These are phyloP conservation scores for Neotoma lepida DNA, from an alignment of 2,113 vertebrate genomes.

Conservation along the genomic window DNA sequence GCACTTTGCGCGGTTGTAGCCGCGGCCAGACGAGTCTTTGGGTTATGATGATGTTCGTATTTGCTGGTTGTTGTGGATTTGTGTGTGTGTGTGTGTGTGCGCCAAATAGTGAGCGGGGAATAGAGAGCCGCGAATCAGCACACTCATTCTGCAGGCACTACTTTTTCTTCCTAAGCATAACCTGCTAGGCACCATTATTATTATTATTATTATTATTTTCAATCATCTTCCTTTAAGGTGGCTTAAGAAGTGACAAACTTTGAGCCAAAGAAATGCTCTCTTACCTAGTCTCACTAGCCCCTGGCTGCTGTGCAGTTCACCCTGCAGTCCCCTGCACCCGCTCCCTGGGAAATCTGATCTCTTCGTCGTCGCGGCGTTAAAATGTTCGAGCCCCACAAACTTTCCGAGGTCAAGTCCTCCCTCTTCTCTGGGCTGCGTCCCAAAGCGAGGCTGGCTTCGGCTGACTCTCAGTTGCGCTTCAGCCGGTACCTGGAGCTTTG, in stretches of 20 bases:
- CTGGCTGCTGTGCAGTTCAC: neutral
- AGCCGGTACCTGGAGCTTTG: neutral
- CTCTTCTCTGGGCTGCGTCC: neutral
- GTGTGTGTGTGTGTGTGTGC: slow-evolving; percentile 11
- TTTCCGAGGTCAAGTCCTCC: slow-evolving; percentile 51
- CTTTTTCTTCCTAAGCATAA: neutral
- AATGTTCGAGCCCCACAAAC: slow-evolving; percentile 45
- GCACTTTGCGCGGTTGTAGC: slow-evolving; percentile 18
- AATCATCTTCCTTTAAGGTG: neutral
- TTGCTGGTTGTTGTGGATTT: neutral
- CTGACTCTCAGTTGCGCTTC: neutral
- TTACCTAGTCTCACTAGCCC: neutral
- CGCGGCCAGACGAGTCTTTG: neutral
- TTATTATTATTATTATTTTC: neutral
- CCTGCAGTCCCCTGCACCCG: neutral
- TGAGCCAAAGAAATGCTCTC: neutral
- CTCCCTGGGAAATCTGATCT: slow-evolving; percentile 30
- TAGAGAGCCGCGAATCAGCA: neutral
- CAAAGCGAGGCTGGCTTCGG: neutral
- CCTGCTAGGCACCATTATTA: neutral
- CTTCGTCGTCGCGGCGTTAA: slow-evolving; percentile 39
- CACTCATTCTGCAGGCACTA: slow-evolving; percentile 31
- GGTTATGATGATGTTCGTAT: neutral
- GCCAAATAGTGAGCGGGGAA: neutral
- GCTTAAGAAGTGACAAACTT: slow-evolving; percentile 1